These are phyloP conservation scores for Harpagifer antarcticus DNA, from an alignment of 2,797 vertebrate species.

Conservation along the genomic window DNA sequence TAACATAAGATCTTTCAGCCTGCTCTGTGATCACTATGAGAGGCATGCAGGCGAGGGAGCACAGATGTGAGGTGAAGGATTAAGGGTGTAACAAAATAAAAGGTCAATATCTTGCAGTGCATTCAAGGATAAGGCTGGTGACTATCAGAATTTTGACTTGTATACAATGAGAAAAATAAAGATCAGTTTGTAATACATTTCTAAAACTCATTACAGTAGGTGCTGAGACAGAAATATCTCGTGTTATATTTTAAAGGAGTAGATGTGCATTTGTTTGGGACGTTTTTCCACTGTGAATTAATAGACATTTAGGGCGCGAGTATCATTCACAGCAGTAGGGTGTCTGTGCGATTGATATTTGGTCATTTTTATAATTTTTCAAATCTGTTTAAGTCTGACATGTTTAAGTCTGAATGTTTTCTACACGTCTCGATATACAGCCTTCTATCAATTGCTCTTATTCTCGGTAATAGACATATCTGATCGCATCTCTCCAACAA, in stretches of 20 bases:
- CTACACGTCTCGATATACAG: too few species aligned
- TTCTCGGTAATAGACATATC: too few species aligned
- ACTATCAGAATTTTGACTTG: background rate
- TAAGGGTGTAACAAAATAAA: slow-evolving; percentile 6
- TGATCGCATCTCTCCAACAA: too few species aligned
- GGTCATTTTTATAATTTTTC: too few species aligned
- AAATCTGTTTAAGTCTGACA: too few species aligned
- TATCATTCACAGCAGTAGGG: background rate
- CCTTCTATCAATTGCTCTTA: too few species aligned
- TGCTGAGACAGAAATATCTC: background rate
- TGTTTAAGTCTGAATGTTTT: too few species aligned
- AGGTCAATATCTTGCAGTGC: background rate
- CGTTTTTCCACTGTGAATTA: background rate
- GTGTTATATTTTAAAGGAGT: background rate
- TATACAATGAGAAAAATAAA: too few species aligned
- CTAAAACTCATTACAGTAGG: background rate
- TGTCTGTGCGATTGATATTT: too few species aligned
- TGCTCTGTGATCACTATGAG: slow-evolving; percentile 13
- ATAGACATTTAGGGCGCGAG: background rate
- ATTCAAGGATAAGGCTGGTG: background rate
- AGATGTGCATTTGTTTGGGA: background rate
- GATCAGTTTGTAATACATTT: background rate
- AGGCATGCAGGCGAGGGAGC: background rate
- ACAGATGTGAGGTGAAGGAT: slow-evolving; percentile 15
- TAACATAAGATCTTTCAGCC: slow-evolving; percentile 11